Conservation (phyloP, 2,888 invertebrate genomes). For the Plagodis pulveraria region DNA sequence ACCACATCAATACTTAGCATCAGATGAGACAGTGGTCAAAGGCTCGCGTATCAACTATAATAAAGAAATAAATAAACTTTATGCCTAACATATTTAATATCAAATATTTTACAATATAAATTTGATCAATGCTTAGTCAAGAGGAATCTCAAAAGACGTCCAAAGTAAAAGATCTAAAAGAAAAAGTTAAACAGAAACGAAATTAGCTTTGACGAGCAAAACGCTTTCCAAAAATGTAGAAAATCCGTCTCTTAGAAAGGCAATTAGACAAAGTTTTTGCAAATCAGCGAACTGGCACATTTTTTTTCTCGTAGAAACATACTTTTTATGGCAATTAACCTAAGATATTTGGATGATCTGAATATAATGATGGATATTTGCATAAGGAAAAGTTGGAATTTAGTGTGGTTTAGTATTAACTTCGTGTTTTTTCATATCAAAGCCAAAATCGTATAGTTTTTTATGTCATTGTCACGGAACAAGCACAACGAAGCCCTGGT, state of each 20-base stretch:
- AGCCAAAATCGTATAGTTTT: too few species aligned
- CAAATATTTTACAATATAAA: too few species aligned
- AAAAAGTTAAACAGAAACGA: constrained; percentile 18
- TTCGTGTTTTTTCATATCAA: too few species aligned
- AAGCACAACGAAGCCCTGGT: too few species aligned
- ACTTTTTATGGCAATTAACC: constrained; percentile 27
- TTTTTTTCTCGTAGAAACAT: constrained; percentile 14
- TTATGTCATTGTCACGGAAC: too few species aligned
- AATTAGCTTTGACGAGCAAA: constrained; percentile 13
- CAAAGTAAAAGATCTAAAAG: neutral
- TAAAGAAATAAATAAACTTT: too few species aligned
- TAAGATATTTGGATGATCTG: constrained; percentile 15
- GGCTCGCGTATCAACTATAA: too few species aligned
- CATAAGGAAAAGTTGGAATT: constrained; percentile 19
- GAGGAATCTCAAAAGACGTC: constrained; percentile 2
- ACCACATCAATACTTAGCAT: too few species aligned
- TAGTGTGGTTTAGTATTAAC: too few species aligned
- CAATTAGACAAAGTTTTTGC: constrained; percentile 28
- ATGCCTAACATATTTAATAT: too few species aligned
- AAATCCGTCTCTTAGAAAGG: constrained; percentile 30
- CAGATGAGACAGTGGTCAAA: too few species aligned
- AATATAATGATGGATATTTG: constrained; percentile 22
- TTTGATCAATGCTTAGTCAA: neutral
- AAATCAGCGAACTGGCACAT: constrained; percentile 26
- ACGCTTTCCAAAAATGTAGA: constrained; percentile 30